Evolutionary conservation across 23 tunicate genomes (phyloP).

Genomic region (Phallusia fumigata): DNA sequence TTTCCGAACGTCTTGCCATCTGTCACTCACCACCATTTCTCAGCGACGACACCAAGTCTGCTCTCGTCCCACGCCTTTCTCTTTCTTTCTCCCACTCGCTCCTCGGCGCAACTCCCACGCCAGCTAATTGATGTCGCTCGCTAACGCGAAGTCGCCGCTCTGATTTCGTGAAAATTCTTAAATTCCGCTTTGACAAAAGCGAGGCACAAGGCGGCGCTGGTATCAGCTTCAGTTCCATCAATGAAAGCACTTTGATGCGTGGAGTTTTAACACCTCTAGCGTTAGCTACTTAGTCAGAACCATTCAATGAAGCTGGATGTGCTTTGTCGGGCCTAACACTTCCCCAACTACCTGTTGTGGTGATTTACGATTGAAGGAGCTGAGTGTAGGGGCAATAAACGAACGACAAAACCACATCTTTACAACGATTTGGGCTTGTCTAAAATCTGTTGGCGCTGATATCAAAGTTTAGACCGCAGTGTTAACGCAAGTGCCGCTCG

Average conservation of each 20-base stretch:
- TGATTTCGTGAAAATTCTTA: conserved; percentile 8
- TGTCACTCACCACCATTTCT: conserved; percentile 21
- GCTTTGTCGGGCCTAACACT: background rate
- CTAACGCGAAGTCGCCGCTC: background rate
- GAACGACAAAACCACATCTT: background rate
- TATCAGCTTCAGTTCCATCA: background rate
- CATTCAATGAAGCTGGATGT: background rate
- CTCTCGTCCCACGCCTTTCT: conserved; percentile 25
- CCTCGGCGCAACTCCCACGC: conserved; percentile 11
- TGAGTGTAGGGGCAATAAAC: background rate
- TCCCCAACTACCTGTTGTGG: background rate
- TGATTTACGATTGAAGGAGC: background rate
- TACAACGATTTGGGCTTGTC: no score
- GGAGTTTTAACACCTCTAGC: background rate
- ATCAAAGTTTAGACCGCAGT: no score
- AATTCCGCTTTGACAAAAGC: background rate
- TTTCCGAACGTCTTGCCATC: conserved; percentile 32
- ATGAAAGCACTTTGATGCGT: conserved; percentile 1
- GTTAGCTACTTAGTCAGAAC: background rate
- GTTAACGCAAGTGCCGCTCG: no score
- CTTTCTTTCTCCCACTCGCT: conserved; percentile 36
- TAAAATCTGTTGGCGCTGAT: no score
- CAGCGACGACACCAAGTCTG: conserved; percentile 38
- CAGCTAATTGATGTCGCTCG: conserved; percentile 5
- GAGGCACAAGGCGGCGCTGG: background rate